Percentiles rank a stretch among this genome's conserved stretches.
Conservation (phyloP, 2,797 vertebrate genomes). For the Enteromius viviparus region DNA sequence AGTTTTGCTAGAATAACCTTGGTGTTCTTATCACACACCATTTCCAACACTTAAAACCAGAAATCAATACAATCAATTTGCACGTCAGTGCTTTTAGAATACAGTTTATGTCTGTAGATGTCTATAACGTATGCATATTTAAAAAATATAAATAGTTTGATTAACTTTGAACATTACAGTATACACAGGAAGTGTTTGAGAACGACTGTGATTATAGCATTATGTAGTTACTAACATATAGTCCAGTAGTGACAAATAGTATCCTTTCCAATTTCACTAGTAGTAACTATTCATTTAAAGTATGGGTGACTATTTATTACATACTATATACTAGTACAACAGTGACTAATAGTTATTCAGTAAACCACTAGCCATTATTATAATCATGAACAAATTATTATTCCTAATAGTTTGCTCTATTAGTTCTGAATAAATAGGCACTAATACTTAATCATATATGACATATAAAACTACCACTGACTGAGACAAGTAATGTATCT, state of each 20-base stretch:
- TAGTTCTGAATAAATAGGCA: not conserved
- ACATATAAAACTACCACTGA: not conserved
- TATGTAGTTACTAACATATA: not conserved
- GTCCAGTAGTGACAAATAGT: not conserved
- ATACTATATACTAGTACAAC: not conserved
- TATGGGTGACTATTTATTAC: not conserved
- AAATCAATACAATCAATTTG: not conserved
- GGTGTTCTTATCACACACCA: constrained; percentile 1
- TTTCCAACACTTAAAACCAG: not conserved
- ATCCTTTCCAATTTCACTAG: not conserved
- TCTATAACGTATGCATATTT: not conserved
- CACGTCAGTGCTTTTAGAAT: not conserved
- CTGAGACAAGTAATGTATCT: not conserved
- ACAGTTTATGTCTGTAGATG: not conserved
- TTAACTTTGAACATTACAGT: not conserved
- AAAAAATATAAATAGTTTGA: not conserved
- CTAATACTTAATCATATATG: not conserved
- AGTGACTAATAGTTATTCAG: constrained; percentile 1
- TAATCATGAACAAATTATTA: not conserved
- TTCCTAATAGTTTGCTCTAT: not conserved
- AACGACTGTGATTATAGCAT: not conserved
- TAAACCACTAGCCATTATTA: not conserved
- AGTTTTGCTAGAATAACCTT: constrained; percentile 18
- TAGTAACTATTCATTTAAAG: not conserved
- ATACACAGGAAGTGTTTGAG: not conserved